Evolutionary conservation across 2,797 vertebrate species (phyloP).

Genomic region (Hyperoplus lanceolatus): DNA sequence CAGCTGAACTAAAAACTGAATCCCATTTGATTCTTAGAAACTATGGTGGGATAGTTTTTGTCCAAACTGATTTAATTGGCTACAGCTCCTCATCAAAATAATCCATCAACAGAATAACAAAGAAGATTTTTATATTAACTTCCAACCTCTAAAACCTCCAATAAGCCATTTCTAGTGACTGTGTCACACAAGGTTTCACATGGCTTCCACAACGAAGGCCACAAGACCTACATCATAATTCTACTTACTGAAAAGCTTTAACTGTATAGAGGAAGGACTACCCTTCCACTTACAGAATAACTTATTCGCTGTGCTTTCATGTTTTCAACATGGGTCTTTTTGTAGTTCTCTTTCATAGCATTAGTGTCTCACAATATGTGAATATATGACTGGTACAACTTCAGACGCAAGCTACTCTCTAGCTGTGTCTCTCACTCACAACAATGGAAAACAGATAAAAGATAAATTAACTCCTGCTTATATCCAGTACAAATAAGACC

Average conservation of each 20-base stretch:
- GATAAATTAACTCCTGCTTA: background rate
- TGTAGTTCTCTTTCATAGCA: background rate
- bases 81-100: background rate
- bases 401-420: too few species aligned
- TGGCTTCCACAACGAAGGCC: conserved; percentile 5
- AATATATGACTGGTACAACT: background rate
- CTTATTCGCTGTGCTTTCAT: background rate
- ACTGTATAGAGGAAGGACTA: conserved; percentile 5
- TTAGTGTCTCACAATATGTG: background rate
- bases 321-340: background rate
- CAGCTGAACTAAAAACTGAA: too few species aligned
- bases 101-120: background rate
- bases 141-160: background rate
- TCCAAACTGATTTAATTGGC: background rate
- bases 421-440: too few species aligned
- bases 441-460: background rate
- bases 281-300: background rate
- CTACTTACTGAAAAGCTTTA: background rate
- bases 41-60: background rate
- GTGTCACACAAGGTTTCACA: background rate
- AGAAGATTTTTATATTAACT: background rate
- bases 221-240: background rate
- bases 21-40: too few species aligned
- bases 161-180: background rate
- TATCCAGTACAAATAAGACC: background rate